Evolutionary conservation across 2,797 vertebrate species (phyloP).

Genomic region (Menidia menidia): DNA sequence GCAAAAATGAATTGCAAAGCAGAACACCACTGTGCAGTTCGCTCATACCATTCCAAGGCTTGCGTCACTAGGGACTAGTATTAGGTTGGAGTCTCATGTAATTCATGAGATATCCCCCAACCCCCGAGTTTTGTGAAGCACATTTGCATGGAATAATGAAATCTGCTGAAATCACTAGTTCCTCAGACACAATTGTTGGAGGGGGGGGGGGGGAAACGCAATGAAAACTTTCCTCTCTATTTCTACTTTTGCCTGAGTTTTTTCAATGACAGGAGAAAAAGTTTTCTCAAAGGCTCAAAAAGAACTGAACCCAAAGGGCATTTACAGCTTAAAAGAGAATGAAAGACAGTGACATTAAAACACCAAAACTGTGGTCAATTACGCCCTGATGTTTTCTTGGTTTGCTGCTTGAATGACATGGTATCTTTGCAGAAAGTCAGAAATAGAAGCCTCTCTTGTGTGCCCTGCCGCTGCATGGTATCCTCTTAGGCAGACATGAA

Average conservation of each 20-base stretch:
- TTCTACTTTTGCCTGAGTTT: constrained; percentile 12
- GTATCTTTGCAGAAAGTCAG: constrained; percentile 22
- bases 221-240: constrained; percentile 44
- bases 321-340: constrained; percentile 9
- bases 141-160: constrained; percentile 69
- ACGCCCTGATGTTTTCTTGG: constrained; percentile 4
- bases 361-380: constrained; percentile 3
- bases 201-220: constrained; percentile 17
- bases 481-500: constrained; percentile 12
- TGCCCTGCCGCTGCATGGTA: constrained; percentile 1
- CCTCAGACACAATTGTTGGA: constrained; percentile 40
- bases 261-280: constrained; percentile 9
- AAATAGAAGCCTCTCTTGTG: constrained; percentile 40
- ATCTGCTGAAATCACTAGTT: constrained; percentile 62
- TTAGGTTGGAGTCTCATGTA: constrained; percentile 50
- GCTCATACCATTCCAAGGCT: constrained; percentile 26
- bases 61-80: constrained; percentile 29
- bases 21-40: constrained; percentile 8
- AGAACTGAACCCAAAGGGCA: background rate
- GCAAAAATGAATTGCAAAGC: constrained; percentile 4
- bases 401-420: constrained; percentile 13
- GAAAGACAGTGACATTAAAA: constrained; percentile 17
- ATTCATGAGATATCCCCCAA: constrained; percentile 60
- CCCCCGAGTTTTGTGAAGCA: constrained; percentile 44
- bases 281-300: constrained; percentile 6